Base-by-base conservation (phyloP, 2,888 invertebrate species). In the Cetonia aurata region DNA sequence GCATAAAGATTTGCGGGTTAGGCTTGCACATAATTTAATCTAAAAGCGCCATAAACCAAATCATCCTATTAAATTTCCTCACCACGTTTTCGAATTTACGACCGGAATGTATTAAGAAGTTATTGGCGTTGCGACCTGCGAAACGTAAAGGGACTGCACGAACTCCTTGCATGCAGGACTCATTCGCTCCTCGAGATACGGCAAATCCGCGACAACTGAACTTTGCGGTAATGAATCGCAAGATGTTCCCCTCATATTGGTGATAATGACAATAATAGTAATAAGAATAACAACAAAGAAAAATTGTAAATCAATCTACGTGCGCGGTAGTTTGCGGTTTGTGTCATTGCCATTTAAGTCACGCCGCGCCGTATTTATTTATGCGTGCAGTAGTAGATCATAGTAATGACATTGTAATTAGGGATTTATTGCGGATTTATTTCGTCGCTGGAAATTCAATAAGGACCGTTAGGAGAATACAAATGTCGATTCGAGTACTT, bases 21-120 rank as follows among this genome's bases (percentile, higher is more conserved):
- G 44, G n/a, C 25, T 57, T 17, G 59, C 44, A 19, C 59, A 59
- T 59, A 59, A 59, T 59, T 59, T 44, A 41, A 59, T 59, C 59
- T 59, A 59, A 59, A 59, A 59, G 59, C 59, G 42, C 59, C 44
- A 59, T 59, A 59, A 59, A 59, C 59, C 59, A 59, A 59, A 59
- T 59, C 59, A 44, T 59, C 59, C 59, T 19, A 59, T 59, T 59
- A 59, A 59, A 44, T 59, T 59, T 59, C 59, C 59, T 59, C 59
- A 59, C 59, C 59, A 59, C 42, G 59, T 44, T 59, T 42, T 41
- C 59, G 44, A 42, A 59, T 59, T 59, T 59, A 59, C 59, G 59
- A 59, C 44, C 42, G 13, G 59, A 44, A 59, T 19, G 59, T 59
- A 59, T 59, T 44, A 59, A 59, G 59, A 44, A 59, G 59, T 59